Percentiles rank a stretch among this genome's conserved stretches.
Conservation (phyloP, 2,113 vertebrate genomes). For the Bubo bubo region DNA sequence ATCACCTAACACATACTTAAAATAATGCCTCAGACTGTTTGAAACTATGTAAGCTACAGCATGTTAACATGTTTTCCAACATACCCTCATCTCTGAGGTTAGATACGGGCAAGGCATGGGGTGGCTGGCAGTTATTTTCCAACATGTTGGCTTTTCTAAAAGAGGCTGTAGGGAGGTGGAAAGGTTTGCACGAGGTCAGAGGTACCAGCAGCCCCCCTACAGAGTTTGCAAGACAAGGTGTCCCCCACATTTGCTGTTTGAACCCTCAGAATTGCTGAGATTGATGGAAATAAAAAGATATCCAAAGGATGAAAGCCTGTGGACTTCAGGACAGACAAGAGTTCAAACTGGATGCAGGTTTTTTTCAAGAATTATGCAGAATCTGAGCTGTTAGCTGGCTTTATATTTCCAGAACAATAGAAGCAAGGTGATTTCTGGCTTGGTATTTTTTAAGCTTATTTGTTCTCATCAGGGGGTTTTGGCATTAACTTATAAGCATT, state of each 20-base stretch:
- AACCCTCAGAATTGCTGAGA: neutral
- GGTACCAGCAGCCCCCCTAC: neutral
- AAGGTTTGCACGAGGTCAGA: neutral
- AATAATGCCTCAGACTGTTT: neutral
- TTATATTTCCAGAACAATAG: neutral
- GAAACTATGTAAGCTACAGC: neutral
- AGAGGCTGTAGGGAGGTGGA: neutral
- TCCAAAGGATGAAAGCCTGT: neutral
- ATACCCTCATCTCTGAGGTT: neutral
- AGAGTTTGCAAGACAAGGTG: neutral
- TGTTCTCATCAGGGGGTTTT: neutral
- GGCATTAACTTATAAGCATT: neutral
- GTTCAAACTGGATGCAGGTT: neutral
- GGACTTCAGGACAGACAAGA: neutral
- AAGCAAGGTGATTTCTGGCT: neutral
- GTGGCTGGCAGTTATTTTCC: neutral
- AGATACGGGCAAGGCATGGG: neutral
- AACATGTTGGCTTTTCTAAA: rapidly evolving
- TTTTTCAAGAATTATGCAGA: neutral
- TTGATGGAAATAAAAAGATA: neutral
- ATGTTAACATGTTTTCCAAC: neutral
- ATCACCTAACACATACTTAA: neutral
- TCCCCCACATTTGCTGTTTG: neutral
- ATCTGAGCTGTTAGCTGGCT: neutral
- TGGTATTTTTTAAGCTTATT: slow-evolving; percentile 11